Conservation (phyloP, 2,113 vertebrate genomes). For the Tupaia tana region DNA sequence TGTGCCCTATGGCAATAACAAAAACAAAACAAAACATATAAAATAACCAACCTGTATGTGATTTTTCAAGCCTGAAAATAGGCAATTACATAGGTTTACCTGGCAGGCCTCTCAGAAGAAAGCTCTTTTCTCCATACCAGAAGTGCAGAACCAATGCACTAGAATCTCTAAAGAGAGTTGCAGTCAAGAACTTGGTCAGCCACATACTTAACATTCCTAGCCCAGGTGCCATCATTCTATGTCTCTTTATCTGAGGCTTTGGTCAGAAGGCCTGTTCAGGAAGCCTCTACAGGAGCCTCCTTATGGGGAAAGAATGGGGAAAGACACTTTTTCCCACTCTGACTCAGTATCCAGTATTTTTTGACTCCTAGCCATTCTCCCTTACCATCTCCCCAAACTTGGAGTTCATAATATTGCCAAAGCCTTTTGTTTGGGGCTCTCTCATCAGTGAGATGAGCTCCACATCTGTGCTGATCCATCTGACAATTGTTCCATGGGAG, state of each 20-base stretch:
- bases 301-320: not conserved
- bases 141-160: not conserved
- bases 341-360: too few relatives aligned
- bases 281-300: not conserved
- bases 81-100: not conserved
- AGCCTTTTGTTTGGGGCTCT: not conserved
- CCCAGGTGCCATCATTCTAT: not conserved
- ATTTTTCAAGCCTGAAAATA: not conserved
- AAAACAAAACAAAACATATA: too few relatives aligned
- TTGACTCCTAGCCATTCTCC: not conserved
- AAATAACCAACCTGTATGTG: not conserved
- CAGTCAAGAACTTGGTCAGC: not conserved
- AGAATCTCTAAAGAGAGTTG: not conserved
- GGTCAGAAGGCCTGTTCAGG: not conserved
- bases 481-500: not conserved
- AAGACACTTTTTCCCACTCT: not conserved
- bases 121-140: not conserved
- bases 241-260: not conserved
- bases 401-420: not conserved
- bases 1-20: too few relatives aligned
- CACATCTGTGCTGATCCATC: not conserved
- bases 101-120: not conserved
- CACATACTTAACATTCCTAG: not conserved
- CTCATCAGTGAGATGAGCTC: not conserved
- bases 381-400: not conserved